Conservation (phyloP, 1,140 invertebrate species). For the Galendromus occidentalis region DNA sequence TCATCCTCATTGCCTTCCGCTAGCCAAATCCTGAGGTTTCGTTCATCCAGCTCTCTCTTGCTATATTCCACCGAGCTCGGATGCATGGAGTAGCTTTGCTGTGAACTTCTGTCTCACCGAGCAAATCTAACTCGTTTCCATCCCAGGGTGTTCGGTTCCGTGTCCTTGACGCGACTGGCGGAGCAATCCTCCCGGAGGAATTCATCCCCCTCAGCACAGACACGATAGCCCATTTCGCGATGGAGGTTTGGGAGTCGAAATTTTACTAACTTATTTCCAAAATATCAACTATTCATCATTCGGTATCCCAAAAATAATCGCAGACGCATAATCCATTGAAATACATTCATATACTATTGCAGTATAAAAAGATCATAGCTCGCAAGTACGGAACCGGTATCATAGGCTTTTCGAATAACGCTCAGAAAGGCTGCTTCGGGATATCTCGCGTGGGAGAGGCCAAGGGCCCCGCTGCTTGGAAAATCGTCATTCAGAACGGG, state of each 20-base stretch:
- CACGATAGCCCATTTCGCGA: neutral
- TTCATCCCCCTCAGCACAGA: constrained; percentile 6
- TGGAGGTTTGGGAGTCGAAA: neutral
- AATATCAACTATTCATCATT: too few species aligned
- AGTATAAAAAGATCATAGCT: neutral
- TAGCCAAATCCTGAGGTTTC: too few species aligned
- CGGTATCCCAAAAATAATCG: too few species aligned
- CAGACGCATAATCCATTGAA: too few species aligned
- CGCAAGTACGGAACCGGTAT: neutral
- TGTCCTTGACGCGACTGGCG: neutral
- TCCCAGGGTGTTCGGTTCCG: neutral
- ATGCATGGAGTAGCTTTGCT: too few species aligned
- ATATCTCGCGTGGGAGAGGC: neutral
- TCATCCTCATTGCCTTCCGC: too few species aligned
- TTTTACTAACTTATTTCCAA: too few species aligned
- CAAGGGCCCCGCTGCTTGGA: neutral
- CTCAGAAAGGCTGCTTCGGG: neutral
- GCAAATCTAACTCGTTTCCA: too few species aligned
- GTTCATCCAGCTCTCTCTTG: too few species aligned
- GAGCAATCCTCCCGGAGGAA: neutral
- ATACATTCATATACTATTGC: neutral
- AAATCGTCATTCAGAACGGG: constrained; percentile 1
- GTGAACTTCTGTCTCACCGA: too few species aligned
- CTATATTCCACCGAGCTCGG: too few species aligned
- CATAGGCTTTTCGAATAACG: neutral